Conservation (phyloP, 2,113 vertebrate genomes). For the Nothoprocta pentlandii region DNA sequence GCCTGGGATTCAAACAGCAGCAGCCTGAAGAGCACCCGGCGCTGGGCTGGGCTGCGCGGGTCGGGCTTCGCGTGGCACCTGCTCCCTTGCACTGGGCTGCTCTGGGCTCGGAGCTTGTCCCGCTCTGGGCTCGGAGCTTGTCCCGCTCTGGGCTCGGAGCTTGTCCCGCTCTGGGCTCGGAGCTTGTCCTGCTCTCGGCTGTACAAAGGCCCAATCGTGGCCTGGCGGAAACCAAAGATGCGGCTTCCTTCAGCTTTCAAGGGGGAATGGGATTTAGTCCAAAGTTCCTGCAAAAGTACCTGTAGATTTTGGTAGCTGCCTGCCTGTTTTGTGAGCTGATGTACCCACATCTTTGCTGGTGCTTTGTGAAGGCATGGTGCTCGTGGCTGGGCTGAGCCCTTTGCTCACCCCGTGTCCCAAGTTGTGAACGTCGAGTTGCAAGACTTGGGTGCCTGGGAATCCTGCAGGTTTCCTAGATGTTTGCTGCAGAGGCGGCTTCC, state of each 20-base stretch:
- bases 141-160: not conserved
- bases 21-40: not conserved
- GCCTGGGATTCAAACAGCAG: slow-evolving; percentile 17
- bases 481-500: not conserved
- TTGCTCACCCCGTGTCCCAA: not conserved
- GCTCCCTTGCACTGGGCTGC: fast-evolving
- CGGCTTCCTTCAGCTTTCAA: not conserved
- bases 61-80: not conserved
- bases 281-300: not conserved
- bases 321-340: fast-evolving
- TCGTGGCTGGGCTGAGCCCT: not conserved
- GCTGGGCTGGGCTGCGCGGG: not conserved
- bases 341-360: not conserved
- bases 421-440: not conserved
- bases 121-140: no score
- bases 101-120: not conserved
- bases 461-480: not conserved
- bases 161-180: no score
- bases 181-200: no score
- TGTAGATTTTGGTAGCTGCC: not conserved
- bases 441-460: not conserved
- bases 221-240: not conserved
- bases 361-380: fast-evolving
- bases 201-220: not conserved
- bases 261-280: not conserved